Evolutionary conservation across 2,888 invertebrate genomes (phyloP).

Genomic region (Lamellibrachia columna): DNA sequence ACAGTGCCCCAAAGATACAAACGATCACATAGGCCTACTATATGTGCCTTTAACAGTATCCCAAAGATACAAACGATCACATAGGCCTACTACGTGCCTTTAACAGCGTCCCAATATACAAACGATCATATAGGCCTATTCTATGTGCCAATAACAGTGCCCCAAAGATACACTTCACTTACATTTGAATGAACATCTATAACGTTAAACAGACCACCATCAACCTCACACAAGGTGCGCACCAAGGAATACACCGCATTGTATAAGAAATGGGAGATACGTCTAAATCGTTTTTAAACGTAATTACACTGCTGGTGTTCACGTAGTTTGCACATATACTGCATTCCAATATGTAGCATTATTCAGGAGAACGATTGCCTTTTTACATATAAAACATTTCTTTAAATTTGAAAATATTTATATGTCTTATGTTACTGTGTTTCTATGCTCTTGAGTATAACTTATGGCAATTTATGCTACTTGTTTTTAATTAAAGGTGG

Average conservation of each 20-base stretch:
- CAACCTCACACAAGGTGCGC: background rate
- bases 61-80: too few relatives aligned
- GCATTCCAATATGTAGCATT: background rate
- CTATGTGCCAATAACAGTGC: background rate
- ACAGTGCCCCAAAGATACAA: too few relatives aligned
- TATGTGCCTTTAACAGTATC: too few relatives aligned
- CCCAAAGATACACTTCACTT: background rate
- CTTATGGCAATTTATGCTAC: too few relatives aligned
- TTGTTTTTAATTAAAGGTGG: too few relatives aligned
- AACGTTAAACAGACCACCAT: background rate
- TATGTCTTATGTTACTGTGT: too few relatives aligned
- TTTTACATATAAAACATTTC: too few relatives aligned
- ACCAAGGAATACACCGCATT: background rate
- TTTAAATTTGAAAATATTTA: too few relatives aligned
- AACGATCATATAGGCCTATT: too few relatives aligned
- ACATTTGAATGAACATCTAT: background rate
- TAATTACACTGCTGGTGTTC: background rate
- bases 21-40: too few relatives aligned
- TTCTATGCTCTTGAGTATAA: too few relatives aligned
- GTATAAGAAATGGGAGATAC: background rate
- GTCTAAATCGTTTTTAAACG: background rate
- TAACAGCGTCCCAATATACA: background rate
- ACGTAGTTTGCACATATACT: background rate
- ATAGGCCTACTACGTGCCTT: background rate
- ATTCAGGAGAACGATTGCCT: too few relatives aligned